phyloP scores from a whole-genome alignment of 2,797 vertebrate species.

The Sebastes reedi region DNA sequence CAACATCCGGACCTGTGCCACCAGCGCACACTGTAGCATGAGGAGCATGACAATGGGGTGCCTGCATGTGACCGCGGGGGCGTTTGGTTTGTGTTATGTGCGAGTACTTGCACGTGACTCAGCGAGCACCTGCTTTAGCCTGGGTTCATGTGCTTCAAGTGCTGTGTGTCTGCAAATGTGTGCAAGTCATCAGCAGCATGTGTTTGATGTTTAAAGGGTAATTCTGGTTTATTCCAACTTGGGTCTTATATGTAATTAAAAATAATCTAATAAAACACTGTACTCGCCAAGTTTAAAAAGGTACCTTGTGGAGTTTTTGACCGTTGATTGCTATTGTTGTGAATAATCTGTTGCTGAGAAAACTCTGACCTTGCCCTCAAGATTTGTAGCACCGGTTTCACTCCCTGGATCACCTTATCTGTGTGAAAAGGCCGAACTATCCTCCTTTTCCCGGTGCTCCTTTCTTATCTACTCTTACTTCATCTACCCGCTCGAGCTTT shows the following conservation, averaged over 20 bases:
- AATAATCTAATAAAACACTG: neutral
- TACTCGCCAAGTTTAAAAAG: neutral
- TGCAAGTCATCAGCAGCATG: constrained; percentile 37
- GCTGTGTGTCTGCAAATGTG: constrained; percentile 33
- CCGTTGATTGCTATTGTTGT: neutral
- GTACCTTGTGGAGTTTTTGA: neutral
- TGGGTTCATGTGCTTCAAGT: constrained; percentile 23
- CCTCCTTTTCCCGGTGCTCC: neutral
- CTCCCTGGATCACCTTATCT: neutral
- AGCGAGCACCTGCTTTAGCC: constrained; percentile 57
- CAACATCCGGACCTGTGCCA: constrained; percentile 58
- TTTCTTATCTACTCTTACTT: neutral
- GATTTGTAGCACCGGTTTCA: neutral
- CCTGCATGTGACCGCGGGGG: constrained; percentile 37
- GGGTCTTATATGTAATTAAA: no score
- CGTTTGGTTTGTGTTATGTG: constrained; percentile 39
- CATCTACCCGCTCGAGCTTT: neutral
- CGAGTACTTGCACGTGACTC: constrained; percentile 49
- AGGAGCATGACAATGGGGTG: constrained; percentile 38
- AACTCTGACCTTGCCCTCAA: neutral
- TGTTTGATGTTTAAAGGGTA: constrained; percentile 26
- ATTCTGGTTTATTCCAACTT: neutral
- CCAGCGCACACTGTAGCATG: constrained; percentile 6
- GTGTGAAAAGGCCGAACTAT: neutral
- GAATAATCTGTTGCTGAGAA: neutral